phyloP scores from a whole-genome alignment of 23 tunicate genomes.

The Diplosoma virens region DNA sequence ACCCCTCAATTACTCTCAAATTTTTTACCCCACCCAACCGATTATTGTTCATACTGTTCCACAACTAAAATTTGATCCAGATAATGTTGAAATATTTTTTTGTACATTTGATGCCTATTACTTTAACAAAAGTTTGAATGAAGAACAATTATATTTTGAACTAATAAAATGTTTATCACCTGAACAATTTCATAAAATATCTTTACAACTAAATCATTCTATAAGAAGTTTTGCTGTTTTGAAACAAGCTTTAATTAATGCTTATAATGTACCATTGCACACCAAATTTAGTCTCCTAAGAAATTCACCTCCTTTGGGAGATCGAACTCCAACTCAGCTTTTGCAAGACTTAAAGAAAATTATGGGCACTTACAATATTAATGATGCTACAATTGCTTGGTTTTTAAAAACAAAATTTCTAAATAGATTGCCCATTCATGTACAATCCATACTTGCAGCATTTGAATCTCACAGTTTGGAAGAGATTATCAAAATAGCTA shows the following conservation, averaged over 20 bases:
- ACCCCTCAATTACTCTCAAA: too few relatives aligned
- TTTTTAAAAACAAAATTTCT: background rate
- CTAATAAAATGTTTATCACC: background rate
- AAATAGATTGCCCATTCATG: background rate
- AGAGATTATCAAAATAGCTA: background rate
- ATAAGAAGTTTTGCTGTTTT: background rate
- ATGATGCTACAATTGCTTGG: background rate
- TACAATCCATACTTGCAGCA: background rate
- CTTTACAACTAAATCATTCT: background rate
- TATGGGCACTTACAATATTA: background rate
- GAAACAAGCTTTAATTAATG: background rate
- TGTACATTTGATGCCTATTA: background rate
- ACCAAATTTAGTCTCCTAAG: background rate
- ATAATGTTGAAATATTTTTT: slow-evolving; percentile 13
- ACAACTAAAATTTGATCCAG: background rate
- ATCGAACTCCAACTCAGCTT: slow-evolving; percentile 6
- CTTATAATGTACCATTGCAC: background rate
- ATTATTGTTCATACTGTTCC: background rate
- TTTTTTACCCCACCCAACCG: too few relatives aligned
- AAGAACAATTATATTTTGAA: slow-evolving; percentile 3
- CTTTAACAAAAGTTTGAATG: background rate
- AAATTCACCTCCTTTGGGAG: slow-evolving; percentile 2
- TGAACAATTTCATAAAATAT: background rate
- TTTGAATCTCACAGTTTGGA: background rate
- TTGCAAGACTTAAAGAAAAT: background rate